These are phyloP conservation scores for Chaetophractus vellerosus DNA, from an alignment of 2,797 vertebrate genomes.

Conservation along the genomic window DNA sequence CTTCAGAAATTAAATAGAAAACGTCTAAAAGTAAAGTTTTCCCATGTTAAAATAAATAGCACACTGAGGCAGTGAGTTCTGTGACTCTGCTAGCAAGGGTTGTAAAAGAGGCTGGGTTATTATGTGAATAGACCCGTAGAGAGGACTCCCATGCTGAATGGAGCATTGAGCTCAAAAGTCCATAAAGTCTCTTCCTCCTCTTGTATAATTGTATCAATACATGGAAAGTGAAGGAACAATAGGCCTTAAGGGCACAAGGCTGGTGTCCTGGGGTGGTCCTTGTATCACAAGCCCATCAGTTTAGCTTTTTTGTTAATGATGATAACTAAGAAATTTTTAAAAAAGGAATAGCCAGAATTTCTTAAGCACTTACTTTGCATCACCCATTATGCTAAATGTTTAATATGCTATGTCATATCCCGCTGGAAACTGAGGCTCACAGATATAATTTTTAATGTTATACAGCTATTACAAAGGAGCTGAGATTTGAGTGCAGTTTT, in stretches of 20 bases:
- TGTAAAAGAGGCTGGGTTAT: neutral
- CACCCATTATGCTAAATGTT: no score
- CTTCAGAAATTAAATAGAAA: neutral
- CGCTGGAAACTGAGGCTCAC: neutral
- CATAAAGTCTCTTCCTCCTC: fast-evolving
- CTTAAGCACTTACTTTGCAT: fast-evolving
- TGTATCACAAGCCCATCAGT: fast-evolving
- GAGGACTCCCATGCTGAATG: fast-evolving
- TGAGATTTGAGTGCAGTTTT: neutral
- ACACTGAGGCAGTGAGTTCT: neutral
- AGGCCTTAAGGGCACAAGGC: no score
- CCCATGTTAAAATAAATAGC: neutral
- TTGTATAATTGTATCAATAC: fast-evolving
- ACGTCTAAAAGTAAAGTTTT: neutral
- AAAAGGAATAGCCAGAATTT: neutral
- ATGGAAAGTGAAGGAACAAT: neutral
- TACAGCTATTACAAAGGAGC: neutral
- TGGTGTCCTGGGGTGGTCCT: fast-evolving
- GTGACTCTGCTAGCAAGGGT: fast-evolving
- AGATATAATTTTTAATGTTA: neutral
- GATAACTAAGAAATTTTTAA: neutral
- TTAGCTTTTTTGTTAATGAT: fast-evolving
- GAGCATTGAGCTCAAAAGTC: neutral
- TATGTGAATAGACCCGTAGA: fast-evolving
- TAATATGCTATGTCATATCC: neutral